Base-by-base conservation (phyloP, 2,888 invertebrate species). In the Caenorhabditis sp. region DNA sequence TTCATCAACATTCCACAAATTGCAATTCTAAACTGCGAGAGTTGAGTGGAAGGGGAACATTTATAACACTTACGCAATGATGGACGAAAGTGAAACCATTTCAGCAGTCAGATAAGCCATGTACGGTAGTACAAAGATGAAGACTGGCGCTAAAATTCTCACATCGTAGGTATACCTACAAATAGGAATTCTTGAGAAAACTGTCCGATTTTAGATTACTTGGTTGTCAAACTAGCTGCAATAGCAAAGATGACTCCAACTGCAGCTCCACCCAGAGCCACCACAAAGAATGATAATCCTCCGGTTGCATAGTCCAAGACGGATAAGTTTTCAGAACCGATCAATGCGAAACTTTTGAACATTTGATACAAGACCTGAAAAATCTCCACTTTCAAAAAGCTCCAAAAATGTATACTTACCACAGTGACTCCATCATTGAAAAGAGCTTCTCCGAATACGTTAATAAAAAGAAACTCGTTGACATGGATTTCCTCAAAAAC, bases 1-100 rank as follows among this genome's bases (percentile, higher is more conserved):
- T 98, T 97, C 97, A 98, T 97, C 5, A 97, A 96, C 91, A 98
- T 98, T 59, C 98, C 98, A 92, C 98, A 98, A 93, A 98, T 98
- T 16, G 97, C 97, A 91, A 98, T 96, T 69, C 98, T 98, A 94
- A 73, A 88, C 66, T 19, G 12, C n/a, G 28, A 44, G n/a, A 44
- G 16, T n/a, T n/a, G 16, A 16, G 12, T 44, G 14, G 16, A 14
- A 44, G 12, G 12, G 10, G 41, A 35, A n/a, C 38, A 22, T 4
- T n/a, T 10, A 6, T 16, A 35, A 44, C 16, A 66, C 97, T 96
- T 94, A 98, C 98, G 98, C 96, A 89, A 98, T 94, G 90, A 98
- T 98, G 73, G 98, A 97, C 86, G 97, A 98, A 95, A 97, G 95
- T 93, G 98, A 97, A 93, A 98, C 97, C 94, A 98, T 96, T 94